Evolutionary conservation across 2,797 vertebrate genomes (phyloP).

Genomic region (Micropoecilia bifurca): DNA sequence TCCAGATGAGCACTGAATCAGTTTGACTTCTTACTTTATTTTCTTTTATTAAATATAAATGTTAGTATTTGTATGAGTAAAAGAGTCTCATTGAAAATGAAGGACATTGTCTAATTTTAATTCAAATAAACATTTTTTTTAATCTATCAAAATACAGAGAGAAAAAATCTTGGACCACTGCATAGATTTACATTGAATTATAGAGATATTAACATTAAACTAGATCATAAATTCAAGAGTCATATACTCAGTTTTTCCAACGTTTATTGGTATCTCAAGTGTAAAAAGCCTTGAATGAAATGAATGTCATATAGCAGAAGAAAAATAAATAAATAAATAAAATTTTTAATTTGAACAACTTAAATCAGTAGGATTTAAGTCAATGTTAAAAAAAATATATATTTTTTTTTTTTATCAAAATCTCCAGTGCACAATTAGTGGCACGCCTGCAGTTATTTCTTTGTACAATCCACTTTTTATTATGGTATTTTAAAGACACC

Average conservation of each 20-base stretch:
- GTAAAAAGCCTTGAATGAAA: neutral
- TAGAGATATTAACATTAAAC: neutral
- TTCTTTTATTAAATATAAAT: neutral
- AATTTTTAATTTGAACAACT: neutral
- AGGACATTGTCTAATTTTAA: neutral
- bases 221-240: constrained; percentile 2
- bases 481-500: neutral
- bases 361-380: neutral
- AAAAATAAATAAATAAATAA: neutral
- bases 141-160: neutral
- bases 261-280: neutral
- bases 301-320: neutral
- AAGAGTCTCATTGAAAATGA: neutral
- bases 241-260: neutral
- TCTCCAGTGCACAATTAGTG: neutral
- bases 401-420: neutral
- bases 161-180: neutral
- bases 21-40: neutral
- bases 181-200: neutral
- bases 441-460: neutral
- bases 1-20: constrained; percentile 1
- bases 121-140: neutral
- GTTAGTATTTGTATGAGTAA: neutral
- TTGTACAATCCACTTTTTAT: neutral
- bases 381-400: neutral